Conservation (phyloP, 2,888 invertebrate species). For the Dichetophora obliterata region DNA sequence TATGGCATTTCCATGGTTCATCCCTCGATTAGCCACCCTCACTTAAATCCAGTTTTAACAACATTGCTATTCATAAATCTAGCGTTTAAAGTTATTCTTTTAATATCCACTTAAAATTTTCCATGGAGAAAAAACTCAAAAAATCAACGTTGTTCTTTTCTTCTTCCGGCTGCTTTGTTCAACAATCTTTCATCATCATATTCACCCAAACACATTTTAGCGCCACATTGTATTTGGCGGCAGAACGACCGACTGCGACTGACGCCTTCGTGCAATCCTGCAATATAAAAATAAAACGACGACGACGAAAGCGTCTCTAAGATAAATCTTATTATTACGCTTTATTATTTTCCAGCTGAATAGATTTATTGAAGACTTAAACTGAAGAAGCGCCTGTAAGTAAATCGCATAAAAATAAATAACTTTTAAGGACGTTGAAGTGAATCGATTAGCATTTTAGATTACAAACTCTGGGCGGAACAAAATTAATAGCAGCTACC, state of each 20-base stretch:
- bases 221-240: neutral
- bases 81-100: neutral
- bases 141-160: neutral
- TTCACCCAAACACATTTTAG: neutral
- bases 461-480: neutral
- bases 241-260: neutral
- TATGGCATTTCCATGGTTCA: neutral
- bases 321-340: constrained; percentile 53
- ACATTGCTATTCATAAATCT: too few species aligned
- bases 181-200: neutral
- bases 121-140: neutral
- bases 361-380: constrained; percentile 47
- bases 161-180: neutral
- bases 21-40: neutral
- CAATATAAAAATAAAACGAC: neutral
- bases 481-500: too few species aligned
- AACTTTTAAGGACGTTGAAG: constrained; percentile 23
- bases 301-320: constrained; percentile 5
- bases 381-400: constrained; percentile 2
- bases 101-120: constrained; percentile 11
- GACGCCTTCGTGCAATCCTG: too few species aligned
- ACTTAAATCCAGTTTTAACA: too few species aligned
- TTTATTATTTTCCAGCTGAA: constrained; percentile 50
- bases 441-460: constrained; percentile 24
- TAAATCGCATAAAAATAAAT: constrained; percentile 33